Conservation (phyloP, 1,140 invertebrate species). For the Drosophila burlai region DNA sequence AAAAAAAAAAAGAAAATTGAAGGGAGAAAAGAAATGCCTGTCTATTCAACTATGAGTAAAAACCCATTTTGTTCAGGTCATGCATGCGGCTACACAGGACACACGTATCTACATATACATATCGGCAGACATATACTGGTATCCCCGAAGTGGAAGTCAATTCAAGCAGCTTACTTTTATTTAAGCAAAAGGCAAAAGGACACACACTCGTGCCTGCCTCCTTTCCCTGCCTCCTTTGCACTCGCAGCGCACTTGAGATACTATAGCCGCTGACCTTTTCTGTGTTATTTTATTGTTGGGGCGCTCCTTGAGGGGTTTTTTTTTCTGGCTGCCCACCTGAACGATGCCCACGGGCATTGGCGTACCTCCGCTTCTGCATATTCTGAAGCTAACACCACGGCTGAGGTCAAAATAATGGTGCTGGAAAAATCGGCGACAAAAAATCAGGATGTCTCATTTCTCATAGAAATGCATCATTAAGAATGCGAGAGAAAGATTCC, state of each 20-base stretch:
- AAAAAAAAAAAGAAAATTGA: background rate
- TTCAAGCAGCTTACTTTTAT: conserved; percentile 77
- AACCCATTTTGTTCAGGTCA: conserved; percentile 66
- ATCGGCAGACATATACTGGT: background rate
- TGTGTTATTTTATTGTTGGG: conserved; percentile 43
- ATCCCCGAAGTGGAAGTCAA: conserved; percentile 65
- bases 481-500: background rate
- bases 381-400: conserved; percentile 1
- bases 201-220: conserved; percentile 11
- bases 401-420: background rate
- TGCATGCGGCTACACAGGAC: conserved; percentile 40
- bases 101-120: conserved; percentile 7
- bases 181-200: conserved; percentile 49
- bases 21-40: conserved; percentile 50
- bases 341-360: conserved; percentile 16
- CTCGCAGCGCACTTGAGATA: conserved; percentile 25
- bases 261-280: conserved; percentile 43
- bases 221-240: background rate
- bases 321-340: conserved; percentile 21
- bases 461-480: too few relatives aligned
- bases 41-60: conserved; percentile 73
- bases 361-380: background rate
- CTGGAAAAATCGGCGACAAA: too few relatives aligned
- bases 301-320: background rate
- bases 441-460: background rate